phyloP scores from a whole-genome alignment of 2,113 vertebrate species.

The Scartelaos histophorus region DNA sequence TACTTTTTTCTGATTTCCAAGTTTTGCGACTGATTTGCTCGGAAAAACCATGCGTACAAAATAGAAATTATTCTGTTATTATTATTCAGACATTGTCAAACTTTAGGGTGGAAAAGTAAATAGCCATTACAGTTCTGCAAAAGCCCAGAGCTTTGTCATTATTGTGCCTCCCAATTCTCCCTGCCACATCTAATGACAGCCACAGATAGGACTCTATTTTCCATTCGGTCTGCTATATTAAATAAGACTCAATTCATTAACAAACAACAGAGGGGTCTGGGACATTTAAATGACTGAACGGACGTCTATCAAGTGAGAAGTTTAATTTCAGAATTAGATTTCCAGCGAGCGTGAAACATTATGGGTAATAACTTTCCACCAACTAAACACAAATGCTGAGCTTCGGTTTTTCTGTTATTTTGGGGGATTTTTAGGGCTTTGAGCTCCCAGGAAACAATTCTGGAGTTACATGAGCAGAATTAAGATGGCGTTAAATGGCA shows the following conservation, averaged over 20 bases:
- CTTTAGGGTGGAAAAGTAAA: conserved; percentile 41
- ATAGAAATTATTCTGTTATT: neutral
- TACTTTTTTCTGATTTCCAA: neutral
- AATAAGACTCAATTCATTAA: conserved; percentile 20
- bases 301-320: conserved; percentile 22
- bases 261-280: conserved; percentile 7
- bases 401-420: conserved; percentile 13
- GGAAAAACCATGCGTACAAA: neutral
- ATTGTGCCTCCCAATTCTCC: conserved; percentile 29
- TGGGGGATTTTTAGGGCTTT: neutral
- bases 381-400: conserved; percentile 2
- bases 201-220: conserved; percentile 20
- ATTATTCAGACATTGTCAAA: neutral
- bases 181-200: conserved; percentile 31
- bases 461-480: neutral
- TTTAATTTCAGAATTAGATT: conserved; percentile 33
- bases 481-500: neutral
- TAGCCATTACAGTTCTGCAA: conserved; percentile 49
- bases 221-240: conserved; percentile 12
- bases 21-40: neutral
- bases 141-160: conserved; percentile 42
- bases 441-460: conserved; percentile 11
- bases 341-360: conserved; percentile 17
- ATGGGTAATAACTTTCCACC: neutral
- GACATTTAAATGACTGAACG: conserved; percentile 12